A percentile compares a stretch with the other conserved stretches of the same genome.
Conservation (phyloP, 2,888 invertebrate genomes). For the Linnaemya vulpina region DNA sequence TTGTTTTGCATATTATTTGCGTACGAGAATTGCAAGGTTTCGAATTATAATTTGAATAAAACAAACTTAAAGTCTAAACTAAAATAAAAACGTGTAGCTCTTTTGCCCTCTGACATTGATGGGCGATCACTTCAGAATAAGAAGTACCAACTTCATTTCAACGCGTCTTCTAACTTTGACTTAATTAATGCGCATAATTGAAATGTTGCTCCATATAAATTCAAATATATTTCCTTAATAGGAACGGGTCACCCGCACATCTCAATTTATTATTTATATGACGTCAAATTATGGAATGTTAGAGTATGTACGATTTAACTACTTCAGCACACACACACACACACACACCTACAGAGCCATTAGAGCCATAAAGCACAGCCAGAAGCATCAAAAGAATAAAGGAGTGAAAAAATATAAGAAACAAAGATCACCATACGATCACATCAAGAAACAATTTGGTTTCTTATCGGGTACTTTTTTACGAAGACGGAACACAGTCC, state of each 20-base stretch:
- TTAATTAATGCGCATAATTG: too few species aligned
- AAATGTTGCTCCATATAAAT: too few species aligned
- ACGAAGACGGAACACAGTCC: background rate
- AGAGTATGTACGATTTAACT: conserved; percentile 2
- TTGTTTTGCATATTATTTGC: too few species aligned
- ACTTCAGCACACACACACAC: conserved; percentile 1
- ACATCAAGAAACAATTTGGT: conserved; percentile 13
- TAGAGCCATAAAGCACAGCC: conserved; percentile 41
- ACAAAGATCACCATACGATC: conserved; percentile 53
- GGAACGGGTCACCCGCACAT: background rate
- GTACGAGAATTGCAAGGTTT: too few species aligned
- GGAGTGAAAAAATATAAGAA: background rate
- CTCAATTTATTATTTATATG: background rate
- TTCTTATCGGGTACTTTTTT: background rate
- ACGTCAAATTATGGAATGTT: background rate
- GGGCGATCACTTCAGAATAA: too few species aligned
- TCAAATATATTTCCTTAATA: too few species aligned
- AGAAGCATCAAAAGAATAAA: conserved; percentile 45
- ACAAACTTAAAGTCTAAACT: too few species aligned
- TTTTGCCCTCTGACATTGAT: too few species aligned
- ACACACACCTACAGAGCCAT: background rate
- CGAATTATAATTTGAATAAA: too few species aligned
- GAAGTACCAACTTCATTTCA: too few species aligned
- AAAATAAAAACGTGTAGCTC: too few species aligned
- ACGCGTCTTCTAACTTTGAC: too few species aligned